phyloP scores from a whole-genome alignment of 1,140 invertebrate genomes.

The Dysdera silvatica region DNA sequence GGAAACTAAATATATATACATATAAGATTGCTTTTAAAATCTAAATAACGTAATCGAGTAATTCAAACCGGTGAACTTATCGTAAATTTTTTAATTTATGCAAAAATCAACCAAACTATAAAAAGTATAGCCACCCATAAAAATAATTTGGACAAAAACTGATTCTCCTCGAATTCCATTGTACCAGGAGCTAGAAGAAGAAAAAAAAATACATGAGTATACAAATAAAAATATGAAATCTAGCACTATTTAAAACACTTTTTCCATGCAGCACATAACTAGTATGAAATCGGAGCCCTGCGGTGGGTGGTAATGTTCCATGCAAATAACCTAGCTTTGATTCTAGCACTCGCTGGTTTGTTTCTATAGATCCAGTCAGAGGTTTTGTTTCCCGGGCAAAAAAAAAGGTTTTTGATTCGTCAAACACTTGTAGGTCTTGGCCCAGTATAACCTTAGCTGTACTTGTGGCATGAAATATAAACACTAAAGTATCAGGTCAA shows the following conservation, averaged over 20 bases:
- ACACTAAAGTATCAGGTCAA: too few relatives aligned
- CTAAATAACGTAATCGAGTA: too few relatives aligned
- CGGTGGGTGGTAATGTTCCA: not conserved
- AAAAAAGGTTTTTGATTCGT: too few relatives aligned
- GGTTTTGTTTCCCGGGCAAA: too few relatives aligned
- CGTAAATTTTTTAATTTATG: too few relatives aligned
- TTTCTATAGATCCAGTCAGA: not conserved
- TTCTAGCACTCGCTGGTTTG: not conserved
- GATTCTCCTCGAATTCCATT: constrained; percentile 81
- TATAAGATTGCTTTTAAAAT: too few relatives aligned
- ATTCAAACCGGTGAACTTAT: too few relatives aligned
- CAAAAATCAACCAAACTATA: constrained; percentile 82
- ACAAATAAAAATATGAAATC: too few relatives aligned
- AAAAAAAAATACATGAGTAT: constrained; percentile 21
- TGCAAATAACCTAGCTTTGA: not conserved
- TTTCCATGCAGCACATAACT: not conserved
- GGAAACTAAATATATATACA: too few relatives aligned
- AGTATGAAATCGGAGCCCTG: not conserved
- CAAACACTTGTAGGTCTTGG: too few relatives aligned
- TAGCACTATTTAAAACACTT: not conserved
- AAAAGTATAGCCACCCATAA: constrained; percentile 84
- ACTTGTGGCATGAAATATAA: too few relatives aligned
- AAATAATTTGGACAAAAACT: constrained; percentile 86
- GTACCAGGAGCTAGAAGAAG: constrained; percentile 62
- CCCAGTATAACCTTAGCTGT: too few relatives aligned